phyloP scores from a whole-genome alignment of 2,797 vertebrate genomes.

The Spatula clypeata region DNA sequence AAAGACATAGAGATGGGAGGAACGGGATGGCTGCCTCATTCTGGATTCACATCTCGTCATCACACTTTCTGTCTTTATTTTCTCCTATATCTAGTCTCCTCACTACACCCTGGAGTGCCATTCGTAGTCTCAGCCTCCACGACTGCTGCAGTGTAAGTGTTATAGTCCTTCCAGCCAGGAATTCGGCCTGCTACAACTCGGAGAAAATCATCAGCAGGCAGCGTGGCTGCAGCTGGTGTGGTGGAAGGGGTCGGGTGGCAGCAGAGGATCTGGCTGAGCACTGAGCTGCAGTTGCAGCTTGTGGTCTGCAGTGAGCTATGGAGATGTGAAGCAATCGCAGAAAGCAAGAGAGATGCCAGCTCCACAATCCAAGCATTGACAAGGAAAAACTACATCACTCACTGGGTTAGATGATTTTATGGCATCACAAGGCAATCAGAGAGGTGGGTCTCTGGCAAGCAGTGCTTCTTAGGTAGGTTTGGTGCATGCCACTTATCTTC shows the following conservation, averaged over 20 bases:
- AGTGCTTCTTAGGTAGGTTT: neutral
- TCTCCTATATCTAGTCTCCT: neutral
- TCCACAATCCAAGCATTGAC: neutral
- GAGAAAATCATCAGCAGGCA: neutral
- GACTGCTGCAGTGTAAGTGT: neutral
- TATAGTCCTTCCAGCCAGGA: neutral
- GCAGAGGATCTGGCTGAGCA: neutral
- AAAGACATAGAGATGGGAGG: too few species aligned
- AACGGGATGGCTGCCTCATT: neutral
- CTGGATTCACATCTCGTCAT: neutral
- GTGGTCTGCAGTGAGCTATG: neutral
- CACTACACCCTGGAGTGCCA: neutral
- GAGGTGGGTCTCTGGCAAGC: neutral
- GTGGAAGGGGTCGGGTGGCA: neutral
- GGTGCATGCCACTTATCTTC: neutral
- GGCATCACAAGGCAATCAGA: neutral
- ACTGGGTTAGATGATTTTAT: neutral
- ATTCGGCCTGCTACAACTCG: neutral
- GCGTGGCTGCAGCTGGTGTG: neutral
- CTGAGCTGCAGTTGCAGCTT: neutral
- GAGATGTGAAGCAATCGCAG: neutral
- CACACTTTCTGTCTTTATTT: neutral
- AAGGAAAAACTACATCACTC: neutral
- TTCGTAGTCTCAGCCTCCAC: neutral
- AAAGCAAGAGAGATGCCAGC: neutral